These are phyloP conservation scores for Alentia gelatinosa DNA, from an alignment of 2,888 invertebrate genomes.

Conservation along the genomic window DNA sequence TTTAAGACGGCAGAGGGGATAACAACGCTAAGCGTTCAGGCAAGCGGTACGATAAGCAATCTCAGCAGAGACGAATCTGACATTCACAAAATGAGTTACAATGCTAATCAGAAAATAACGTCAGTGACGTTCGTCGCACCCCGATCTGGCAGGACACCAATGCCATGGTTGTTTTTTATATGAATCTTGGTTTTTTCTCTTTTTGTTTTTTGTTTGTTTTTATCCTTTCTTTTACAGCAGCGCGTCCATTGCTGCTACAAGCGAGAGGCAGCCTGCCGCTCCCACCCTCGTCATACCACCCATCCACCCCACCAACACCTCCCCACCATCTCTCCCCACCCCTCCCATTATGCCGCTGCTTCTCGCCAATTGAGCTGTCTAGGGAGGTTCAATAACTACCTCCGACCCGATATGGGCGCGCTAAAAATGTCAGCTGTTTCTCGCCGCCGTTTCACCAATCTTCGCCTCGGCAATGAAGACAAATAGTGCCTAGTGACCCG, in stretches of 20 bases:
- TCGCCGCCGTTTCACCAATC: constrained; percentile 25
- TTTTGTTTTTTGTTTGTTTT: too few species aligned
- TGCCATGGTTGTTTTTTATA: too few species aligned
- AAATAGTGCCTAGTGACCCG: constrained; percentile 34
- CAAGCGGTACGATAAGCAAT: background rate
- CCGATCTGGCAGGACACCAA: too few species aligned
- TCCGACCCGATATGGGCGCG: background rate
- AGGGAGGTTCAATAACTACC: constrained; percentile 16
- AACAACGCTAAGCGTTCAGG: background rate
- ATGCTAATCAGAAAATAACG: background rate
- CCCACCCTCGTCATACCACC: background rate
- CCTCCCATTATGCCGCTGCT: background rate
- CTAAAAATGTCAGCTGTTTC: constrained; percentile 31
- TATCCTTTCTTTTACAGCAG: background rate
- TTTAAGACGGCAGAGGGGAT: background rate
- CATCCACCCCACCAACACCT: background rate
- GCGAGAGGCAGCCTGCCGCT: background rate
- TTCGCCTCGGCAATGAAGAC: constrained; percentile 19
- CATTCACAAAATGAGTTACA: background rate
- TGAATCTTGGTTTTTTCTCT: too few species aligned
- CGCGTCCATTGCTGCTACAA: background rate
- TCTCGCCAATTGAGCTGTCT: constrained; percentile 31
- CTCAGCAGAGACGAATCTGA: background rate
- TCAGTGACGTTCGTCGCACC: background rate
- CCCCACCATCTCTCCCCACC: background rate